These are phyloP conservation scores for Rhingia rostrata DNA, from an alignment of 2,888 invertebrate genomes.

Conservation along the genomic window DNA sequence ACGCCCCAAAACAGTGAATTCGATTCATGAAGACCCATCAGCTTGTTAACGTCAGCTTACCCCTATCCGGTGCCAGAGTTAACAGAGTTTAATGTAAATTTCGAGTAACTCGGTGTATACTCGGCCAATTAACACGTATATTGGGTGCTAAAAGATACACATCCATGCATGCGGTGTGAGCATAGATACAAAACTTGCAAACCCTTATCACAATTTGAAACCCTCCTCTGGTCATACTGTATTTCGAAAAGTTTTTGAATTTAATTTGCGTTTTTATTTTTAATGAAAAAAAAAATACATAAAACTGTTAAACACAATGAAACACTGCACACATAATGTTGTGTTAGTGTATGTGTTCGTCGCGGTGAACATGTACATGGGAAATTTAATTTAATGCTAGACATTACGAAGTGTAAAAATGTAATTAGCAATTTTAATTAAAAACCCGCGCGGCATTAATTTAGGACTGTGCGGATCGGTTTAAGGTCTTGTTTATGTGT, in stretches of 20 bases:
- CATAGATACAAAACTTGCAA: slow-evolving; percentile 21
- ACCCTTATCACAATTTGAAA: slow-evolving; percentile 51
- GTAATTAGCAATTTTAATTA: slow-evolving; percentile 74
- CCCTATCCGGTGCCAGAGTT: not conserved
- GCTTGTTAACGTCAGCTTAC: not conserved
- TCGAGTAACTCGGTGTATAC: slow-evolving; percentile 23
- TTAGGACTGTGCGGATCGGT: slow-evolving; percentile 59
- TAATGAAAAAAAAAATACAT: slow-evolving; percentile 3
- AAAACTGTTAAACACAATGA: slow-evolving; percentile 1
- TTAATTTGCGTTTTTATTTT: not conserved
- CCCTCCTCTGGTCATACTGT: slow-evolving; percentile 51
- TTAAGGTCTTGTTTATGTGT: slow-evolving; percentile 46
- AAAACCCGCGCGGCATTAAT: slow-evolving; percentile 70
- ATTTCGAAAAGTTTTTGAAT: slow-evolving; percentile 56
- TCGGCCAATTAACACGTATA: slow-evolving; percentile 56
- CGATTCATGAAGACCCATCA: slow-evolving; percentile 27
- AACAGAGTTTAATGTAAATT: slow-evolving; percentile 1
- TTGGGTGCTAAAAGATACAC: not conserved
- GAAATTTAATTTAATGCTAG: slow-evolving; percentile 69
- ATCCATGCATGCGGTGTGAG: not conserved
- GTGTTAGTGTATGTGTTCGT: not conserved
- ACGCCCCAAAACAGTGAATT: slow-evolving; percentile 36
- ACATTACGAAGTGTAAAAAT: slow-evolving; percentile 57
- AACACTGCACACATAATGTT: slow-evolving; percentile 30
- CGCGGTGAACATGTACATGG: not conserved